Base-by-base conservation (phyloP, 2,888 invertebrate genomes). In the Lochmaea capreae region DNA sequence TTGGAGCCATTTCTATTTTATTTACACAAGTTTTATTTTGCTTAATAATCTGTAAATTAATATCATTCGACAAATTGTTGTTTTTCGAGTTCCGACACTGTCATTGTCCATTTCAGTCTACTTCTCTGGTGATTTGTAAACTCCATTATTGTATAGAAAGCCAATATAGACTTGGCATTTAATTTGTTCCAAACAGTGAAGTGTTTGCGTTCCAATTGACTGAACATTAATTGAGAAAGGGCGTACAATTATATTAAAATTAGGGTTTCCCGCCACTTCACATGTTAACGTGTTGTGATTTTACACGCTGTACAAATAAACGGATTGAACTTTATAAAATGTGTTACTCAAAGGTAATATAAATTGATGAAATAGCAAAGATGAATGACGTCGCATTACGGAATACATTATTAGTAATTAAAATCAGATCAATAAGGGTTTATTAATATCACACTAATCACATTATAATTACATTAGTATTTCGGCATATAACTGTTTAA, bases 101-200 rank as follows among this genome's bases (percentile, higher is more conserved):
- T n/a, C n/a, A 49, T n/a, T 49, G 49, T n/a, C 8, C 8, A 8
- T 49, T 5, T 49, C 14, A 49, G n/a, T 49, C 4, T 6, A 49
- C 6, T 49, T n/a, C 14, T 49, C 5, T 49, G 49, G 6, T 49
- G 8, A 39, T 49, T 49, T n/a, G 49, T 49, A 3, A 14, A 49
- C 49, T 5, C n/a, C 49, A 49, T 8, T 39, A 39, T 39, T 39
- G n/a, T 49, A 49, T 49, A 49, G n/a, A 49, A 49, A n/a, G n/a
- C 49, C n/a, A 49, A 49, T 49, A 49, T 8, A 49, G n/a, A 49
- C 49, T 49, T 49, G 49, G n/a, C n/a, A n/a, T 49, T 49, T 49
- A n/a, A 49, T 49, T 49, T 49, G 49, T 49, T 49, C 49, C 49
- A 3, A 49, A 49, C 49, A 39, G 8, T 5, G 33, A 39, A 8